Conservation (phyloP, 2,113 vertebrate species). For the Toxostoma redivivum region DNA sequence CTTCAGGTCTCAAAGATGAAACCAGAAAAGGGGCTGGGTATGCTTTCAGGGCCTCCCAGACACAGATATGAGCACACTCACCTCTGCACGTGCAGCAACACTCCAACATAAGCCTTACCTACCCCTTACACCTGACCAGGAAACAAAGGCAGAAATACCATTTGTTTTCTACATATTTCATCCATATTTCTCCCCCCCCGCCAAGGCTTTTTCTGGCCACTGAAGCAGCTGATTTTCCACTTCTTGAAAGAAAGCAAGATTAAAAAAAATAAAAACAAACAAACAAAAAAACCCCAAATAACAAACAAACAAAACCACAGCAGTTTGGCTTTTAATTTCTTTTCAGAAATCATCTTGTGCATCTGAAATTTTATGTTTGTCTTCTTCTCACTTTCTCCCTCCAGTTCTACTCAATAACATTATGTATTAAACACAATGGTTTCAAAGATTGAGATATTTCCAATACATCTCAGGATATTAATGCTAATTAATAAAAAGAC, state of each 20-base stretch:
- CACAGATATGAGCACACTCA: neutral
- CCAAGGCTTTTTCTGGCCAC: neutral
- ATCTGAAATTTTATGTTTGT: neutral
- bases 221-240: neutral
- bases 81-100: neutral
- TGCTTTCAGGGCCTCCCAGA: neutral
- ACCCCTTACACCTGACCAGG: neutral
- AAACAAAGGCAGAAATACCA: neutral
- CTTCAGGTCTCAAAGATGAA: neutral
- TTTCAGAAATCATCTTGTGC: neutral
- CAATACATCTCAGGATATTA: neutral
- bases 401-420: neutral
- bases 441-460: neutral
- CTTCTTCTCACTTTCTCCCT: neutral
- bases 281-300: too few relatives aligned
- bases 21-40: neutral
- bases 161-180: neutral
- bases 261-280: neutral
- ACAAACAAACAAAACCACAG: too few relatives aligned
- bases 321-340: neutral
- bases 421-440: neutral
- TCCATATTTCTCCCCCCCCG: neutral
- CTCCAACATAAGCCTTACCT: neutral
- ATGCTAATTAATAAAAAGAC: neutral
- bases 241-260: neutral